Base-by-base conservation (phyloP, 2,113 vertebrate species). In the Gasterosteus nipponicus region DNA sequence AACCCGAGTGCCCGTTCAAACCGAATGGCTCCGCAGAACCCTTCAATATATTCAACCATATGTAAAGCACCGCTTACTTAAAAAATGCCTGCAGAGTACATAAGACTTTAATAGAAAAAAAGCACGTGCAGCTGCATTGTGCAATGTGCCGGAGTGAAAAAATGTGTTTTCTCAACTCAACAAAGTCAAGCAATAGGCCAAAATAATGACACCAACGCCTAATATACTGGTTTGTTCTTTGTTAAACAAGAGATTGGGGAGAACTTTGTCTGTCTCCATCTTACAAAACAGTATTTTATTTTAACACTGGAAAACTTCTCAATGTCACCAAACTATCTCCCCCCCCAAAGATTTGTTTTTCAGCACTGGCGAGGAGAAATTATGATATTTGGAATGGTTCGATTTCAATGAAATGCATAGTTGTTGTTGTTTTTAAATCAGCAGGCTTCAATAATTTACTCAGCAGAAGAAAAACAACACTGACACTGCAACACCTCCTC, bases 181-280 rank as follows among this genome's bases (percentile, higher is more conserved):
- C 64, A 62, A 33, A 62, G 6, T 15, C 7, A 10, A 81, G 49
- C 72, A 84, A 81, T 22, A 29, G 22, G 54, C 33, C 31, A 22
- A 57, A 57, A 73, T n/a, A 31, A 60, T 56, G 65, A 69, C 62
- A 47, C 39, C 14, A 5, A 41, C 22, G 31, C 3, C 57, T 35
- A n/a, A 60, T 64, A 57, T 71, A 61, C 33, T 31, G 3, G 18
- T 2, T 18, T 49, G 35, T 57, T 75, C 38, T 53, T 56, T 49
- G 18, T 16, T 11, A 29, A 53, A 61, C 47, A 18, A 22, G 1
- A 39, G n/a, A n/a, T 7, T 8, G 10, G 10, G 33, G 4, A 6
- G 5, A 29, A 11, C 26, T 14, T 57, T 5, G 47, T 57, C 49
- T n/a, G 49, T 57, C 42, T 65, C 35, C 26, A n/a, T 59, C 42